A percentile compares a stretch with the other conserved stretches of the same genome.
phyloP scores from a whole-genome alignment of 2,113 vertebrate genomes.

The Psettodes erumei region DNA sequence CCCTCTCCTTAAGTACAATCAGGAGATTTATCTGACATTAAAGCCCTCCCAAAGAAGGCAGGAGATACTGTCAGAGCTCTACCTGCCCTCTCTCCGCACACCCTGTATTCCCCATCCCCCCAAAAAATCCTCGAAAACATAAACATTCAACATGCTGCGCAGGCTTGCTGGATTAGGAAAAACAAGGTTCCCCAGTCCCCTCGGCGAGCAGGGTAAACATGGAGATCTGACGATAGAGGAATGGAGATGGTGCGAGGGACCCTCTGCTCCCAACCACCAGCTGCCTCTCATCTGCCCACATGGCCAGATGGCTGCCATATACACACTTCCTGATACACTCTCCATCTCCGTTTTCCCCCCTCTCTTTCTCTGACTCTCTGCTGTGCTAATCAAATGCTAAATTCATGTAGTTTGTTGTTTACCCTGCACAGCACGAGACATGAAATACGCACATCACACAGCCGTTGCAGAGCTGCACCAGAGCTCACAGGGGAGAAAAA shows the following conservation, averaged over 20 bases:
- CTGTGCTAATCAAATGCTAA: slow-evolving; percentile 49
- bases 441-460: slow-evolving; percentile 43
- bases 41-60: slow-evolving; percentile 2
- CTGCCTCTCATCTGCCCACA: slow-evolving; percentile 65
- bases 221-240: slow-evolving; percentile 62
- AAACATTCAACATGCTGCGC: slow-evolving; percentile 51
- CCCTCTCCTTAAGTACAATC: background rate
- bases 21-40: too few species aligned
- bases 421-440: slow-evolving; percentile 33
- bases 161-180: slow-evolving; percentile 29
- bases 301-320: slow-evolving; percentile 60
- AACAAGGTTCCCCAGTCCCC: slow-evolving; percentile 51
- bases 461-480: slow-evolving; percentile 31
- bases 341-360: background rate
- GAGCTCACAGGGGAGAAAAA: slow-evolving; percentile 29
- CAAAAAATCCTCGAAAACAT: slow-evolving; percentile 59
- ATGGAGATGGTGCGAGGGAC: slow-evolving; percentile 55
- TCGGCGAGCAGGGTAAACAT: slow-evolving; percentile 71
- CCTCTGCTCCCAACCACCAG: slow-evolving; percentile 39
- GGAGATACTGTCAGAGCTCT: slow-evolving; percentile 21
- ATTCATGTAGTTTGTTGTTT: slow-evolving; percentile 61
- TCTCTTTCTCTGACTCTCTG: background rate
- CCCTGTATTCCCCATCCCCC: background rate
- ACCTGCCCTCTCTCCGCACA: slow-evolving; percentile 6
- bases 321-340: slow-evolving; percentile 15